These are phyloP conservation scores for Congeria kusceri DNA, from an alignment of 2,888 invertebrate genomes.

Conservation along the genomic window DNA sequence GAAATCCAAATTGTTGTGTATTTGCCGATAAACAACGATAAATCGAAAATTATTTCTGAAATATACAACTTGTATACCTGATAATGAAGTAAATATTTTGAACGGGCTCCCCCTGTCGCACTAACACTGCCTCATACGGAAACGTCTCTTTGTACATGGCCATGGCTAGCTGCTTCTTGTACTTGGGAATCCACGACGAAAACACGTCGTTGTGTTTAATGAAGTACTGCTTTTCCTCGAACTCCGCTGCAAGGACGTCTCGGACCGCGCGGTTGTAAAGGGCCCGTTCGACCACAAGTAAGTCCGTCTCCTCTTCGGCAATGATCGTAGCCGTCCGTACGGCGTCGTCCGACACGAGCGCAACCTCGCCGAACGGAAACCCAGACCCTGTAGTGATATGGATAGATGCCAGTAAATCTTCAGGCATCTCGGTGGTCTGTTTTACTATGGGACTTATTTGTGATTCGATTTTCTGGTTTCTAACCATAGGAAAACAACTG, in stretches of 20 bases:
- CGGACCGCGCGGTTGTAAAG: slow-evolving; percentile 83
- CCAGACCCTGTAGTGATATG: slow-evolving; percentile 83
- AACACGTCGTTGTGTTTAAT: slow-evolving; percentile 80
- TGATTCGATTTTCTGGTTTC: no score
- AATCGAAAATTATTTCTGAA: no score
- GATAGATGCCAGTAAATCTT: no score
- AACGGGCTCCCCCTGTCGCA: slow-evolving; percentile 81
- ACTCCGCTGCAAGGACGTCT: slow-evolving; percentile 82
- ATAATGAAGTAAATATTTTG: slow-evolving; percentile 83
- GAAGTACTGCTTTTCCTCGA: slow-evolving; percentile 82
- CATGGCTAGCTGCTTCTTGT: slow-evolving; percentile 84
- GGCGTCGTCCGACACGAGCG: slow-evolving; percentile 82
- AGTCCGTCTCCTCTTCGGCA: slow-evolving; percentile 82
- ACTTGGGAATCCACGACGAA: slow-evolving; percentile 82
- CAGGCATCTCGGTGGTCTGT: no score
- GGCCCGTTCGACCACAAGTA: slow-evolving; percentile 83
- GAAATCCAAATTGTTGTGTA: no score
- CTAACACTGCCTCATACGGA: slow-evolving; percentile 80
- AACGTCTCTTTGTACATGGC: slow-evolving; percentile 82
- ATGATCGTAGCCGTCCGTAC: slow-evolving; percentile 84
- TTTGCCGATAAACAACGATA: no score
- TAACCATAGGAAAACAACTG: no score
- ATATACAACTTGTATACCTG: no score
- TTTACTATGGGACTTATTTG: no score
- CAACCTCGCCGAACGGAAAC: slow-evolving; percentile 84